Evolutionary conservation across 37 sponge, comb jelly and placozoan genomes (phyloP), one percentile per base, ranked within the genome.

Genomic region (Mnemiopsis leidyi): DNA sequence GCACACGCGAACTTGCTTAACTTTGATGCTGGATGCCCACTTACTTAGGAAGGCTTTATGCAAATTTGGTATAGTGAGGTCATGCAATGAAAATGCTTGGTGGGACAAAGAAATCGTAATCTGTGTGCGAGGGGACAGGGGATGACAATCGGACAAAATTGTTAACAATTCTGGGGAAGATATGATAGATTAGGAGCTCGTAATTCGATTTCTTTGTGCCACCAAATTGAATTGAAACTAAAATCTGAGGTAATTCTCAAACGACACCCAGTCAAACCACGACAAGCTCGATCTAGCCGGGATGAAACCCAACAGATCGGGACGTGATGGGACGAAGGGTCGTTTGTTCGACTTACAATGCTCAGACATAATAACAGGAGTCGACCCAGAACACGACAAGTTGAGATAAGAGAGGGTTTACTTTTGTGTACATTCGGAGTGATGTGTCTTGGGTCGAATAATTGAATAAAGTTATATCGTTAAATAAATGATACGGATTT

Each of bases 61-160:
- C 79, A 77, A 77, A 77, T 77, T 77, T 77, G 16, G 79, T 31
- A 34, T 26, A 2, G 32, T 34, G 79, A 34, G 32, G 18, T 48
- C 36, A 77, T 77, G 79, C 79, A 34, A 77, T 77, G 79, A 77
- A 48, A 77, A 32, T 77, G 79, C 26, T 16, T 31, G 32, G 36
- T 31, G 79, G 33, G 33, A 77, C 79, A 77, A 36, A 77, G 32
- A 77, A 77, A 77, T 77, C 79, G 32, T 77, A n/a, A n/a, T n/a
- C n/a, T n/a, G n/a, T n/a, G n/a, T n/a, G n/a, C n/a, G n/a, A n/a
- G n/a, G n/a, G n/a, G n/a, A n/a, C n/a, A n/a, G n/a, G n/a, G n/a
- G n/a, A n/a, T n/a, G n/a, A n/a, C n/a, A n/a, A n/a, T n/a, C n/a
- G n/a, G n/a, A n/a, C n/a, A n/a, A n/a, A n/a, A n/a, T n/a, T n/a